phyloP scores from a whole-genome alignment of 2,113 vertebrate genomes.

The Sinocyclocheilus grahami region DNA sequence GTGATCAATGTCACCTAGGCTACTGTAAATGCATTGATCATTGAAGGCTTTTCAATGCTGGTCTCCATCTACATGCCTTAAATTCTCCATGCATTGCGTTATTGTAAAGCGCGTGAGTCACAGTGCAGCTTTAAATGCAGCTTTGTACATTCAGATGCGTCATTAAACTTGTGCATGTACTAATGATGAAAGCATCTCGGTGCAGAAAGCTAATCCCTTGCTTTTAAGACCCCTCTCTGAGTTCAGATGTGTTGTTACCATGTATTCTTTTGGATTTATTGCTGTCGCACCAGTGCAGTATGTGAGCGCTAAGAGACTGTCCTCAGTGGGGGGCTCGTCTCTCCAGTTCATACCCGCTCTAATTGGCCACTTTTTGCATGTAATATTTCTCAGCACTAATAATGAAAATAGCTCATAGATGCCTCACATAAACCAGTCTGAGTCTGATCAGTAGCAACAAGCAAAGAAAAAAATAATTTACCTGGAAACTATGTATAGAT shows the following conservation, averaged over 20 bases:
- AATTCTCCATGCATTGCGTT: not conserved
- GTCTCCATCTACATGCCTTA: not conserved
- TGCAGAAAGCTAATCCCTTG: not conserved
- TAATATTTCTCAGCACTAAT: slow-evolving; percentile 40
- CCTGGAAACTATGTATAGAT: not conserved
- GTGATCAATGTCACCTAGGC: not conserved
- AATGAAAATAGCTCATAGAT: slow-evolving; percentile 26
- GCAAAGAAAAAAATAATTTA: no score
- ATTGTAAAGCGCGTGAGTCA: not conserved
- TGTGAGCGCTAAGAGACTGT: not conserved
- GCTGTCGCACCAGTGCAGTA: not conserved
- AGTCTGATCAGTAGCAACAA: not conserved
- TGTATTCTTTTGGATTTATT: slow-evolving; percentile 29
- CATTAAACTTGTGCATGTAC: not conserved
- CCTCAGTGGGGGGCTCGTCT: slow-evolving; percentile 11
- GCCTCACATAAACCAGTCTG: slow-evolving; percentile 18
- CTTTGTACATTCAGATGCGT: not conserved
- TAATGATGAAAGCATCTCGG: not conserved
- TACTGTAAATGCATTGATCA: slow-evolving; percentile 1
- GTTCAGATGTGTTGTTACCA: not conserved
- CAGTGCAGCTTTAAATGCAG: not conserved
- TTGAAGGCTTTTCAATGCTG: not conserved
- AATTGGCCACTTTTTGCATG: slow-evolving; percentile 49
- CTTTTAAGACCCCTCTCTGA: slow-evolving; percentile 1
- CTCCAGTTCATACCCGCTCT: slow-evolving; percentile 28